phyloP scores from a whole-genome alignment of 2,113 vertebrate species.

The Abramis brama region DNA sequence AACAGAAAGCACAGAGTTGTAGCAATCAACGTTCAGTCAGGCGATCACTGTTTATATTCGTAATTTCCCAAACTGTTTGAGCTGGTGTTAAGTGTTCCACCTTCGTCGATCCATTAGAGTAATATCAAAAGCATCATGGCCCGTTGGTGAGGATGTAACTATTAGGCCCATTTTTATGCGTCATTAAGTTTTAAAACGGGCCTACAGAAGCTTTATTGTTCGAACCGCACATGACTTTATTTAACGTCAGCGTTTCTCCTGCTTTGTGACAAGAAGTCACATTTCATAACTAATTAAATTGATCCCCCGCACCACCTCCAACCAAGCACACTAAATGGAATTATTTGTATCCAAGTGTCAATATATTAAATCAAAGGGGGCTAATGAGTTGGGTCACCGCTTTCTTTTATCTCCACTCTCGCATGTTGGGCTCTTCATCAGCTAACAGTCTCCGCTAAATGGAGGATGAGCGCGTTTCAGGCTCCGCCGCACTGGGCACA shows the following conservation, averaged over 20 bases:
- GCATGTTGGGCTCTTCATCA: conserved; percentile 84
- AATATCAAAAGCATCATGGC: conserved; percentile 86
- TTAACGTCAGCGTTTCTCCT: conserved; percentile 98
- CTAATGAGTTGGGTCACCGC: conserved; percentile 97
- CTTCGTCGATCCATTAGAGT: conserved; percentile 85
- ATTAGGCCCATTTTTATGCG: conserved; percentile 91
- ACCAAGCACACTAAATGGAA: conserved; percentile 96
- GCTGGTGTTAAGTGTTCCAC: conserved; percentile 81
- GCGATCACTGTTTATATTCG: conserved; percentile 62
- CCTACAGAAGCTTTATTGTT: conserved; percentile 94
- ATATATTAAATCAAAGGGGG: conserved; percentile 99
- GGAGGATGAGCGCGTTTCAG: conserved; percentile 73
- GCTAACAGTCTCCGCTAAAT: conserved; percentile 79
- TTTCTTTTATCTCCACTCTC: conserved; percentile 94
- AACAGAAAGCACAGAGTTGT: not conserved
- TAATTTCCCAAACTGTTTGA: conserved; percentile 81
- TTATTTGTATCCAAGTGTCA: conserved; percentile 98
- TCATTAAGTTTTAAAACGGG: conserved; percentile 97
- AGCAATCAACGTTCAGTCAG: conserved; percentile 13
- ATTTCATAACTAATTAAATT: conserved; percentile 99
- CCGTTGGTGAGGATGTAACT: conserved; percentile 87
- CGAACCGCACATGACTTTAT: conserved; percentile 91
- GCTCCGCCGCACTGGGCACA: conserved; percentile 68
- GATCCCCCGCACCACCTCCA: conserved; percentile 82
- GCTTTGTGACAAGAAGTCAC: conserved; percentile 93